A percentile compares a stretch with the other conserved stretches of the same genome.
Evolutionary conservation across 2,888 invertebrate species (phyloP).

Genomic region (Neocrepidodera transversa): DNA sequence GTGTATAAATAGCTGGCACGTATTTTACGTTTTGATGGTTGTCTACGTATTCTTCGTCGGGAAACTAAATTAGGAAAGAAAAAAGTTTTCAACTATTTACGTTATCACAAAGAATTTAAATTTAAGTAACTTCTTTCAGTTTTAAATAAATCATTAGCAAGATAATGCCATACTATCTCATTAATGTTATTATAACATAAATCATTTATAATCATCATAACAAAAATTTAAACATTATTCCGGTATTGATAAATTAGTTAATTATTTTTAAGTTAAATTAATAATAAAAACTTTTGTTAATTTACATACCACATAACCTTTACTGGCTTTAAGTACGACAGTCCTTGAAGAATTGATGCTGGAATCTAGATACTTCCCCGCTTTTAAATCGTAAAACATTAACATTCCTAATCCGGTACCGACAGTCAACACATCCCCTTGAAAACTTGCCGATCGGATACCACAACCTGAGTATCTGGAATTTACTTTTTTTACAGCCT

Average conservation of each 20-base stretch:
- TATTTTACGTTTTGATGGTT: conserved; percentile 87
- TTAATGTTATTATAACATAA: too few species aligned
- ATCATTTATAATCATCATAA: too few species aligned
- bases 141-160: too few species aligned
- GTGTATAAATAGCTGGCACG: conserved; percentile 94
- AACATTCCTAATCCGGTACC: conserved; percentile 92
- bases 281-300: too few species aligned
- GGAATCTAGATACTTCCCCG: conserved; percentile 89
- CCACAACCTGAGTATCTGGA: conserved; percentile 91
- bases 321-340: conserved; percentile 85
- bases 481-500: conserved; percentile 79
- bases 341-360: conserved; percentile 88
- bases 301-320: conserved; percentile 88
- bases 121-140: too few species aligned
- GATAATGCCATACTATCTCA: too few species aligned
- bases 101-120: too few species aligned
- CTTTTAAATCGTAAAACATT: conserved; percentile 92
- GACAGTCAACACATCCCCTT: conserved; percentile 88
- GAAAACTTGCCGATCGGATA: conserved; percentile 89
- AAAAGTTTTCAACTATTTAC: neutral
- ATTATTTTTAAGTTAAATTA: too few species aligned
- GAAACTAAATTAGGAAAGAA: conserved; percentile 67
- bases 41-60: conserved; percentile 83
- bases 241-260: too few species aligned
- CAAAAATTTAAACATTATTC: too few species aligned